These are phyloP conservation scores for Uria aalge DNA, from an alignment of 2,113 vertebrate genomes.

Conservation along the genomic window DNA sequence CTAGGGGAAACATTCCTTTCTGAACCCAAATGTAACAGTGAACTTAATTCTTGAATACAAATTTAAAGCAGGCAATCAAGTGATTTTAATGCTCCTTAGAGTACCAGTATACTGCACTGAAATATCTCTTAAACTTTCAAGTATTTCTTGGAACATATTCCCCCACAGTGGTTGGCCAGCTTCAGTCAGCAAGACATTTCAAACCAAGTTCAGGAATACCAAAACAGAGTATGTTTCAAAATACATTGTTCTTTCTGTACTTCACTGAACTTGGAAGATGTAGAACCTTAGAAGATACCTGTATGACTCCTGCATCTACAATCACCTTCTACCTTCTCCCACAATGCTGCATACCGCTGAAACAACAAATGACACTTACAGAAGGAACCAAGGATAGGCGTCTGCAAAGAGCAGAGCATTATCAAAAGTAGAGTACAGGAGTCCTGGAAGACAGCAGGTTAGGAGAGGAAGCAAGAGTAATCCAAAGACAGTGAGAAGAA, in stretches of 20 bases:
- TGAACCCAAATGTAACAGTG: background rate
- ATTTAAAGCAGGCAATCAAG: background rate
- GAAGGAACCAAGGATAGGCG: background rate
- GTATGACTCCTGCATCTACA: background rate
- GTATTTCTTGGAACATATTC: background rate
- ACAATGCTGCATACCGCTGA: background rate
- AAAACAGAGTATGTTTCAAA: background rate
- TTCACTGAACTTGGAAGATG: background rate
- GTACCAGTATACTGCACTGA: background rate
- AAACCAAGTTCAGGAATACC: background rate
- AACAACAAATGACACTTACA: background rate
- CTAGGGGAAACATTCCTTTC: background rate
- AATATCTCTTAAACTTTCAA: background rate
- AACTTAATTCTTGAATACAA: background rate
- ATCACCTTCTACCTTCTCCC: background rate
- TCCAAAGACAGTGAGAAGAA: background rate
- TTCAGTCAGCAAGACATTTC: background rate
- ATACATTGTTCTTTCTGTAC: background rate
- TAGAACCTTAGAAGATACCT: background rate
- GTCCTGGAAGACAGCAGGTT: background rate
- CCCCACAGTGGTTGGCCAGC: background rate
- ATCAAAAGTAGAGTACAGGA: background rate
- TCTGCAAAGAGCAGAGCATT: background rate
- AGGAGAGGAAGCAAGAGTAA: background rate
- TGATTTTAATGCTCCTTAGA: background rate